Conservation (phyloP, 2,797 vertebrate genomes). For the Alca torda region DNA sequence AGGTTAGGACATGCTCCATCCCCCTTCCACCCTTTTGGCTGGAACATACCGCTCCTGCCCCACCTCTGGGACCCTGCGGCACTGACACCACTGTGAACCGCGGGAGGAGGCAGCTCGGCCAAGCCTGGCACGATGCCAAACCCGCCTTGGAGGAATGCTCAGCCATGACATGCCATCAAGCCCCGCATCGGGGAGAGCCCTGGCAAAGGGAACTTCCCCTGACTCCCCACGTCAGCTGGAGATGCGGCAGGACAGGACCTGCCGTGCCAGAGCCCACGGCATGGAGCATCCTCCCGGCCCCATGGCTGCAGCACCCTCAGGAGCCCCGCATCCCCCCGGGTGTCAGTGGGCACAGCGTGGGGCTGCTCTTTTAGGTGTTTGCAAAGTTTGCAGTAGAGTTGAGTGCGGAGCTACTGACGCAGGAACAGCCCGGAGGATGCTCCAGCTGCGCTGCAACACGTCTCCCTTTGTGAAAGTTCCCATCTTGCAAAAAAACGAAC, state of each 20-base stretch:
- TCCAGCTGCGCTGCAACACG: background rate
- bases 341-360: fast-evolving
- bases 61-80: background rate
- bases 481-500: background rate
- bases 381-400: background rate
- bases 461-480: background rate
- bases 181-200: background rate
- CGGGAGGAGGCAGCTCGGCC: background rate
- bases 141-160: background rate
- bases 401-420: fast-evolving
- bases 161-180: background rate
- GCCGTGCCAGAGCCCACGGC: background rate
- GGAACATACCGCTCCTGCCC: constrained; percentile 5
- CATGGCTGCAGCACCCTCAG: fast-evolving
- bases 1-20: background rate
- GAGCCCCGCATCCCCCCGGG: fast-evolving
- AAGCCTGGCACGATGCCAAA: background rate
- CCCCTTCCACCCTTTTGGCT: background rate
- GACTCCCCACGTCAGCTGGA: background rate
- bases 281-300: background rate
- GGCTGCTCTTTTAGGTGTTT: background rate
- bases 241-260: background rate
- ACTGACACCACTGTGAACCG: background rate
- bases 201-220: background rate
- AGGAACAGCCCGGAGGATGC: background rate